These are phyloP conservation scores for Gibbula magus DNA, from an alignment of 2,888 invertebrate genomes.

Conservation along the genomic window DNA sequence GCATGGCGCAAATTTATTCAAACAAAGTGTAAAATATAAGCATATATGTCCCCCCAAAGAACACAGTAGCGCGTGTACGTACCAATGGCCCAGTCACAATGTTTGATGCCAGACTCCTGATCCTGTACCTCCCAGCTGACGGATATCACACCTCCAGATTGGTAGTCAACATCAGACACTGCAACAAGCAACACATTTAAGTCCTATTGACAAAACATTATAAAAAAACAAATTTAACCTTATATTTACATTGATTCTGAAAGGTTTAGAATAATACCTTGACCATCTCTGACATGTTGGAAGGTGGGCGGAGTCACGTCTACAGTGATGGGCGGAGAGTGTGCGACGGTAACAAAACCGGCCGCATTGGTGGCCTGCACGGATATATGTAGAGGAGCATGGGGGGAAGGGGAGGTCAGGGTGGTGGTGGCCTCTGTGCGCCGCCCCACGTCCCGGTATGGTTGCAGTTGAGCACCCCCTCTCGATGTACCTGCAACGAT, in stretches of 20 bases:
- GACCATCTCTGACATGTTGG: conserved; percentile 48
- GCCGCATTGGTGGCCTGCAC: conserved; percentile 58
- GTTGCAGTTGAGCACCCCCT: conserved; percentile 50
- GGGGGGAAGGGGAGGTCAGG: conserved; percentile 48
- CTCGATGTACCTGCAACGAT: conserved; percentile 41
- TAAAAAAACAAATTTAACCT: no score
- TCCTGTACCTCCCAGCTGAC: conserved; percentile 42
- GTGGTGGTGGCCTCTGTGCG: conserved; percentile 46
- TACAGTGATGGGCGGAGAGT: conserved; percentile 46
- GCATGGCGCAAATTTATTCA: no score
- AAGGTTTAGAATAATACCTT: conserved; percentile 19
- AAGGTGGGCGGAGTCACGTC: conserved; percentile 56
- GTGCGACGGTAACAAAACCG: conserved; percentile 45
- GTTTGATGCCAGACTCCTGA: conserved; percentile 41
- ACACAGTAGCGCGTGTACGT: neutral
- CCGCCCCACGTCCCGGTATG: conserved; percentile 46
- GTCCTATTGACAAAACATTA: no score
- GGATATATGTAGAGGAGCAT: conserved; percentile 49
- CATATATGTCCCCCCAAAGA: no score
- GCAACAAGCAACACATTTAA: neutral
- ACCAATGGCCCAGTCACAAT: conserved; percentile 48
- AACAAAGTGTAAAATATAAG: no score
- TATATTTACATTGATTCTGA: no score
- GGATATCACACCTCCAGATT: conserved; percentile 26
- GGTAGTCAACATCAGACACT: conserved; percentile 38